phyloP scores from a whole-genome alignment of 2,797 vertebrate species.

The Fistularia commersonii region DNA sequence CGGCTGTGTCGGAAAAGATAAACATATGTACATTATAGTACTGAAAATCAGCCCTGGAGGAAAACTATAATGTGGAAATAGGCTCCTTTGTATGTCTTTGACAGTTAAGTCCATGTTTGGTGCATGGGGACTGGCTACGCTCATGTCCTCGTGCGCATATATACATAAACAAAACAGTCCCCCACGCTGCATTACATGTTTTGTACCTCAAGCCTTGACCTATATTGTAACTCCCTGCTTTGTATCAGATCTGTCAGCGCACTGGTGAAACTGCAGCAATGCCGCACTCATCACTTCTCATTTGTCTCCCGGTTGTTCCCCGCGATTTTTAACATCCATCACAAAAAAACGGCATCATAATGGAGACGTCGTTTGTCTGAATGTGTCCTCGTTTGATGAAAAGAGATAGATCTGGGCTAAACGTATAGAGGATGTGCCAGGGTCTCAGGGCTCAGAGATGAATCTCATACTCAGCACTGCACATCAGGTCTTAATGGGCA shows the following conservation, averaged over 20 bases:
- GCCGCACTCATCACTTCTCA: constrained; percentile 47
- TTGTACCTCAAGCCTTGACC: constrained; percentile 13
- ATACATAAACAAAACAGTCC: neutral
- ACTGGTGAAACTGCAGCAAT: constrained; percentile 15
- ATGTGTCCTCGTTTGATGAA: constrained; percentile 43
- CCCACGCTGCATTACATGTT: too few relatives aligned
- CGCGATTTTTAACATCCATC: constrained; percentile 48
- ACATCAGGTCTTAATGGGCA: constrained; percentile 12
- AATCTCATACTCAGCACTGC: constrained; percentile 37
- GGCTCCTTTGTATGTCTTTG: too few relatives aligned
- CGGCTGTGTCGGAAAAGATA: too few relatives aligned
- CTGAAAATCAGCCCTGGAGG: too few relatives aligned
- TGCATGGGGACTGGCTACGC: neutral
- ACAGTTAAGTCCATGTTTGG: neutral
- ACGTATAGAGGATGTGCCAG: constrained; percentile 28
- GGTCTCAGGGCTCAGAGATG: constrained; percentile 36
- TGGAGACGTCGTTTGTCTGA: constrained; percentile 47
- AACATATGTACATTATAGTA: too few relatives aligned
- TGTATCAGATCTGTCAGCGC: constrained; percentile 42
- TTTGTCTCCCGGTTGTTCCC: constrained; percentile 44
- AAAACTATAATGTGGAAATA: too few relatives aligned
- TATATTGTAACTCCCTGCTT: constrained; percentile 12
- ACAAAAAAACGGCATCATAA: constrained; percentile 35
- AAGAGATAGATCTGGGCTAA: constrained; percentile 49
- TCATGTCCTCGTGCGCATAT: neutral